Percentiles rank a stretch among this genome's conserved stretches.
Evolutionary conservation across 2,797 vertebrate species (phyloP).

Genomic region (Hybognathus amarus): DNA sequence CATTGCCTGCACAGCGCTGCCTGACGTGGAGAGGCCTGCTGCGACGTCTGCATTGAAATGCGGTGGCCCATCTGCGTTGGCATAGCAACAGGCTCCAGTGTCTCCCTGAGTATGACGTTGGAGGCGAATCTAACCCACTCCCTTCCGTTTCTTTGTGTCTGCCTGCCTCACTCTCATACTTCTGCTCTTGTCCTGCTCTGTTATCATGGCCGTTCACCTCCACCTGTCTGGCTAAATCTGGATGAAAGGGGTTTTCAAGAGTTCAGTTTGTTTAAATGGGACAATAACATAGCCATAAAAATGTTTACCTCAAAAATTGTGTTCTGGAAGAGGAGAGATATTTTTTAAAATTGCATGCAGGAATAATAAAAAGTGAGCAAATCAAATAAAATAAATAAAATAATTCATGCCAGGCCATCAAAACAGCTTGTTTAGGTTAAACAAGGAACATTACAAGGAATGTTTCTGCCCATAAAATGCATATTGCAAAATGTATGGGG

Average conservation of each 20-base stretch:
- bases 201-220: conserved; percentile 48
- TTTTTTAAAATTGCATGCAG: conserved; percentile 8
- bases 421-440: conserved; percentile 45
- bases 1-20: conserved; percentile 35
- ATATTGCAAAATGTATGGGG: conserved; percentile 36
- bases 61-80: conserved; percentile 64
- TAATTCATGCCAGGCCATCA: conserved; percentile 27
- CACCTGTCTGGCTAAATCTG: conserved; percentile 31
- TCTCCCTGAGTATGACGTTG: conserved; percentile 63
- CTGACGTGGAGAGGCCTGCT: conserved; percentile 61
- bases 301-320: conserved; percentile 38
- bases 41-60: conserved; percentile 61
- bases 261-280: conserved; percentile 39
- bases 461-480: conserved; percentile 28
- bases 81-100: conserved; percentile 70
- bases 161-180: conserved; percentile 18
- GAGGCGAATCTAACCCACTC: conserved; percentile 25
- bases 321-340: conserved; percentile 23
- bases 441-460: conserved; percentile 26
- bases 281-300: conserved; percentile 6
- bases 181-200: conserved; percentile 36
- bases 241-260: conserved; percentile 44
- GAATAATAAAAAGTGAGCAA: not conserved
- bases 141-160: conserved; percentile 5
- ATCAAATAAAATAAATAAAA: conserved; percentile 6